Evolutionary conservation across 2,888 invertebrate species (phyloP), one percentile per base, ranked within the genome.

Genomic region (Polydrusus cervinus): DNA sequence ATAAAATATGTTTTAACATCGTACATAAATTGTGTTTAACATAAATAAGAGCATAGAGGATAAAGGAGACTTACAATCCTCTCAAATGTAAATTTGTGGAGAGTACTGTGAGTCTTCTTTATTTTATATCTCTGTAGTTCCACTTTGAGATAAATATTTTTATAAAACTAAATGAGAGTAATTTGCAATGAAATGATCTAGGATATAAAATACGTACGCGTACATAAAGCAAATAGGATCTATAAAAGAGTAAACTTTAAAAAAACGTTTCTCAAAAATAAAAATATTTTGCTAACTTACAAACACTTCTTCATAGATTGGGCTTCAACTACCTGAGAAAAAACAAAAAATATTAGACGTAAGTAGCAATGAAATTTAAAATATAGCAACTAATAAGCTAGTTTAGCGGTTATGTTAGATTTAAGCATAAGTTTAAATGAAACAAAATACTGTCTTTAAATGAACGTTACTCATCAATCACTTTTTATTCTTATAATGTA

Each of bases 321-420:
- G 53, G 18, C 62, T 61, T 51, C 70, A 51, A 70, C 62, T 70
- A 70, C 70, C 70, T 70, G 40, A 14, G 34, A 49, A 20, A 70
- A 53, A 62, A 62, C 34, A 60, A 47, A 60, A 69, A 68, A 53
- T 55, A 66, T 51, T 7, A 53, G 14, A 68, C 43, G 8, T 34
- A 34, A 49, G 18, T 16, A 51, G 25, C 34, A 51, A 0, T 10
- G 9, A 14, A 55, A 1, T 18, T 10, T 40, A 62, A 62, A 11
- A 55, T 34, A 8, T 11, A 34, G 9, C 57, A n/a, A n/a, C 11
- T 18, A 25, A 14, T 57, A 45, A 40, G 2, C n/a, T 40, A 40
- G 9, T 2, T 10, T 5, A n/a, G n/a, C n/a, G n/a, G 10, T 8
- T 6, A 9, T 6, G 8, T 43, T 43, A 43, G 43, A n/a, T 1